Base-by-base conservation (phyloP, 2,888 invertebrate species). In the Diplolepis rosae region DNA sequence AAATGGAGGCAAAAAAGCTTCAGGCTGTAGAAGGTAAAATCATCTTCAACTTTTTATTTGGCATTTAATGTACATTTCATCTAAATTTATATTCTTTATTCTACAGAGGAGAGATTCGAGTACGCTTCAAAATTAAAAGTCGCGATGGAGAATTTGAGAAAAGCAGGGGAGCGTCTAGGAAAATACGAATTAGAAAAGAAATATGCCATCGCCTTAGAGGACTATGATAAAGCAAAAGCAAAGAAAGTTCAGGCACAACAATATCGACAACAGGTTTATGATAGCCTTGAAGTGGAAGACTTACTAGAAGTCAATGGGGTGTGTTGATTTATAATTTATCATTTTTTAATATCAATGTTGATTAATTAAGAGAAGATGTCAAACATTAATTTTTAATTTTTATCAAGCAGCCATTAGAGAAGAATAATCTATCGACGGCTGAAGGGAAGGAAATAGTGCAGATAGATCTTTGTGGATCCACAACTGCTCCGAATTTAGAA, bases 231-330 rank as follows among this genome's bases (percentile, higher is more conserved):
- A 74, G 98, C 98, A 0, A 93, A 95, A 74, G 90, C 94, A 68
- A 96, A 98, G 89, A 95, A 98, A 83, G 94, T 94, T 72, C 94
- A 97, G 89, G 96, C 97, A 83, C 95, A 97, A 80, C 94, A 95
- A 80, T 96, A 95, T 69, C 91, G 96, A 54, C 90, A 92, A 15
- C 93, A 94, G 66, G 92, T 95, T 1, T 95, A 96, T 80, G 92
- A 93, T 66, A 93, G 93, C 70, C 90, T 96, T 0, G 92, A 93
- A 78, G 91, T 98, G 0, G 92, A 94, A 28, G 92, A 95, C 79
- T 90, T 98, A 52, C 90, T 98, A 73, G 98, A 98, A 85, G 90
- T 92, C 11, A 90, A 94, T 77, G 96, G 95, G 83, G 94, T 95
- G 85, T 90, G 91, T 83, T 13, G 1, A 15, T 39, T 28, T 18